Evolutionary conservation across 2,797 vertebrate genomes (phyloP).

Genomic region (Eulemur albifrons): DNA sequence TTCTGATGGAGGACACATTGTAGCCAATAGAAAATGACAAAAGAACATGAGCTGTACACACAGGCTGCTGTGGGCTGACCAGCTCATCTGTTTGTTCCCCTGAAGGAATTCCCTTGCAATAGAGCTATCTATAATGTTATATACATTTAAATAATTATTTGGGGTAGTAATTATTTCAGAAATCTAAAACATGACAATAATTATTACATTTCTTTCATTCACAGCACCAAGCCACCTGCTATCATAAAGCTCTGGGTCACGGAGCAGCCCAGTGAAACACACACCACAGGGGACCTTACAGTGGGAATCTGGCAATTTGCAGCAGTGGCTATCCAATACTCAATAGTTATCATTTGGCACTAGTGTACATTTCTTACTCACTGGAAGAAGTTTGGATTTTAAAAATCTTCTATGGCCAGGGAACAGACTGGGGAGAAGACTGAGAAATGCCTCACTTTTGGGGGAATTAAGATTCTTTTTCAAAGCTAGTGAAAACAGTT

Average conservation of each 20-base stretch:
- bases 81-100: background rate
- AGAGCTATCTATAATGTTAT: background rate
- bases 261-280: background rate
- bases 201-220: background rate
- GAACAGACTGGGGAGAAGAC: background rate
- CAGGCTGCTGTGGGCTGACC: background rate
- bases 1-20: background rate
- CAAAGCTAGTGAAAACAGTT: background rate
- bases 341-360: background rate
- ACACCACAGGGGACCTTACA: background rate
- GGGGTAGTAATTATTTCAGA: background rate
- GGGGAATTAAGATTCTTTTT: slow-evolving; percentile 4
- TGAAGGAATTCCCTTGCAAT: background rate
- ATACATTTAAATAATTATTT: background rate
- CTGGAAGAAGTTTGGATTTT: background rate
- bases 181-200: background rate
- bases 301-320: background rate
- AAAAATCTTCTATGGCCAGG: background rate
- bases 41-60: background rate
- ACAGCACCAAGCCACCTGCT: background rate
- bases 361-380: background rate
- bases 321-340: background rate
- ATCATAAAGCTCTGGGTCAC: background rate
- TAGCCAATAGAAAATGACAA: background rate
- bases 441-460: background rate